Evolutionary conservation across 2,113 vertebrate species (phyloP).

Genomic region (Crotalus viridis): DNA sequence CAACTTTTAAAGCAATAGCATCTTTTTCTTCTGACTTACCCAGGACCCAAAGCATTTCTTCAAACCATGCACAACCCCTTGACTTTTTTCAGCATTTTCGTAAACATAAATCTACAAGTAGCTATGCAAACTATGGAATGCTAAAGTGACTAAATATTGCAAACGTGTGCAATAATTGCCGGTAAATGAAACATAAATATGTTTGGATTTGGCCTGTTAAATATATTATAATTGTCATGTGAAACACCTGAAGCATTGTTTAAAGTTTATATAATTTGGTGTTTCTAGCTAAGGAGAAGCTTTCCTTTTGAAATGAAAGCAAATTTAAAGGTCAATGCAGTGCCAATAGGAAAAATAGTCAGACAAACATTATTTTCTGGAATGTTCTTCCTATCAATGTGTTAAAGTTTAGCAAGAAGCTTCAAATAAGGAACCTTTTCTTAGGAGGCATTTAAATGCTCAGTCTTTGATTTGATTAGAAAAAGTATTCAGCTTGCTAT

Average conservation of each 20-base stretch:
- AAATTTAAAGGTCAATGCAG: not conserved
- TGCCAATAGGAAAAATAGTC: not conserved
- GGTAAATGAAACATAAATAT: not conserved
- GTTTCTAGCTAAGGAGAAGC: not conserved
- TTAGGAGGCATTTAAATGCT: not conserved
- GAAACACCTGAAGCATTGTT: not conserved
- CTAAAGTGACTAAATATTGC: not conserved
- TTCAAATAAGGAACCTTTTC: not conserved
- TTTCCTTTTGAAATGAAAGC: not conserved
- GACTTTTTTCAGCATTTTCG: constrained; percentile 41
- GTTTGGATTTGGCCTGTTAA: not conserved
- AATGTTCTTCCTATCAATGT: not conserved
- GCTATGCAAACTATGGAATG: constrained; percentile 40
- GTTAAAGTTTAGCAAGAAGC: not conserved
- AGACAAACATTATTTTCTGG: not conserved
- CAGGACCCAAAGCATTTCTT: not conserved
- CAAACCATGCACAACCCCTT: not conserved
- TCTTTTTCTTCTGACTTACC: not conserved
- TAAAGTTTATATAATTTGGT: not conserved
- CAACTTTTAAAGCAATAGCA: not conserved
- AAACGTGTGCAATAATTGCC: not conserved
- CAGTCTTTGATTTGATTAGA: not conserved
- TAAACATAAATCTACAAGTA: constrained; percentile 42
- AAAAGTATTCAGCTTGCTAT: not conserved
- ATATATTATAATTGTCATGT: not conserved